Evolutionary conservation across 2,113 vertebrate species (phyloP), one percentile per base, ranked within the genome.

Genomic region (Neofelis nebulosa): DNA sequence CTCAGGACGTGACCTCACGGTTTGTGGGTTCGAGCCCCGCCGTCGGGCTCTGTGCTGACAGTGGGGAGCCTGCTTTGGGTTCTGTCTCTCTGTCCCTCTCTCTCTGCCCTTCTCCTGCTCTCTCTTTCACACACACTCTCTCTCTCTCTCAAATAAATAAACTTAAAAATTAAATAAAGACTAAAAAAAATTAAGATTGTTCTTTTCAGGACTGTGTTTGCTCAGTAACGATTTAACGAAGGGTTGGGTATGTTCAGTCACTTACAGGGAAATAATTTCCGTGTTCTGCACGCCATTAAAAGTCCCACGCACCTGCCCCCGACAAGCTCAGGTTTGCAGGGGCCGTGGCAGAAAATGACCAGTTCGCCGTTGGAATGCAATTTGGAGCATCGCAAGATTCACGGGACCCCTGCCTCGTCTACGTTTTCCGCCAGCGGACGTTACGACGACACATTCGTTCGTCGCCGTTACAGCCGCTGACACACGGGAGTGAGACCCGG

Each of bases 341-440:
- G 95, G 63, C 94, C 96, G 95, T 80, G 33, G 86, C 94, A 97
- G 81, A 97, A 98, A 98, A 92, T 18, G 96, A 97, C 91, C 36
- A 98, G 95, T 97, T 98, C 97, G 96, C 97, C 97, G 97, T 97
- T 97, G 89, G 97, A 96, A 98, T 89, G 96, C 96, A 97, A 97
- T 97, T 98, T 94, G 97, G 96, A 98, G 98, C 97, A 95, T 98
- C 98, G 98, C 94, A 57, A 98, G 98, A 98, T 97, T 97, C 98
- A 31, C 27, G 25, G 97, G 97, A 89, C 45, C 71, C 7, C 36
- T 19, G 55, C 31, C 8, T 95, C 97, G 98, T 96, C 98, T 98
- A 98, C 94, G 96, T 97, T 98, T 97, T 73, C 97, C 95, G 65
- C 97, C 94, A 98, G 96, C 95, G 97, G 95, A 96, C 92, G 96